Evolutionary conservation across 2,888 invertebrate genomes (phyloP), one percentile per base, ranked within the genome.

Genomic region (Heliconius ismenius): DNA sequence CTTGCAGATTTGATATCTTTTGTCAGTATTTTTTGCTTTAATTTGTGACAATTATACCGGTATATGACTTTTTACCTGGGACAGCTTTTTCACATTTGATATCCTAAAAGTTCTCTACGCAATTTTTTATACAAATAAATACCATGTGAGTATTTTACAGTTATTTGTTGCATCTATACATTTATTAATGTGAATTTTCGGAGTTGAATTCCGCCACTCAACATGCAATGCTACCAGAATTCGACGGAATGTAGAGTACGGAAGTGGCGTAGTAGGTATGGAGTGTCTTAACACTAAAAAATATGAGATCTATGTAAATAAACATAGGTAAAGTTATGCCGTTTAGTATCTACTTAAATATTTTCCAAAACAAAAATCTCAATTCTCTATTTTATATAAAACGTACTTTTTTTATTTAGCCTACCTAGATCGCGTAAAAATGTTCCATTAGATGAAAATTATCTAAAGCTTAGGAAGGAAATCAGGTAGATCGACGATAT

Each of bases 1-100:
- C 94, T 93, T 93, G 93, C 94, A 93, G 93, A 92, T 94, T 92
- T 92, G 93, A 93, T 93, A 93, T 89, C 93, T 90, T 92, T 93
- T 93, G 92, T 93, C 87, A 85, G 85, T 82, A 36, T 88, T 93
- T 94, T 94, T 94, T 94, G 93, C 93, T 87, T 93, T 92, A 93
- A 94, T 94, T 94, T 94, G 94, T 94, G 94, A 93, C 93, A 94
- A 93, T 93, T 94, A 94, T 93, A 93, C 88, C 93, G 92, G 93
- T 93, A 92, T 92, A 93, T 93, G 92, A 93, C 93, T 93, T 94
- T 93, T 94, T 94, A 93, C 93, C 94, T 94, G 94, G 84, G 81
- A 81, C 86, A 91, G 91, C 91, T 93, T 92, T 83, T 81, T 82
- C 82, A 83, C 86, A 90, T 88, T 36, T 88, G 85, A 81, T 80